Evolutionary conservation across 2,113 vertebrate genomes (phyloP).

Genomic region (Rhabdornis inornatus): DNA sequence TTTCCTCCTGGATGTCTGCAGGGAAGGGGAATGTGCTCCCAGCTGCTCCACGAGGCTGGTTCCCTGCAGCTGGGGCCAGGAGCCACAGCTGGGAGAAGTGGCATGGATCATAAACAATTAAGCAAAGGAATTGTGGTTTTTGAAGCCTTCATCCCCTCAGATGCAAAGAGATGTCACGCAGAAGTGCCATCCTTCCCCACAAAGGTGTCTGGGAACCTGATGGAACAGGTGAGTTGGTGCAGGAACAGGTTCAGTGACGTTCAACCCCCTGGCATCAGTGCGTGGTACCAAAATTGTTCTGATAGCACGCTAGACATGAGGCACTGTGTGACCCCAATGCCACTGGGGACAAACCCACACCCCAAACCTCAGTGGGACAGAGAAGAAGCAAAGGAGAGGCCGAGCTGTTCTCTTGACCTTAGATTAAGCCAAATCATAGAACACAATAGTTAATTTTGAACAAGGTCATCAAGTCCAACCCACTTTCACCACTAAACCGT

Average conservation of each 20-base stretch:
- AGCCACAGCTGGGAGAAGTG: neutral
- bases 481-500: neutral
- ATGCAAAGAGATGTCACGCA: neutral
- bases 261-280: neutral
- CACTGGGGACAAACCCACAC: neutral
- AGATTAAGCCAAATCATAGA: neutral
- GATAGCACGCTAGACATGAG: fast-evolving
- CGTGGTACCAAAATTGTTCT: neutral
- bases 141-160: neutral
- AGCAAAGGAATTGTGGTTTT: neutral
- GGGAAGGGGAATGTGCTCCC: neutral
- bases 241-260: fast-evolving
- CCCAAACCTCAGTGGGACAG: neutral
- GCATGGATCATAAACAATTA: neutral
- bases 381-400: neutral
- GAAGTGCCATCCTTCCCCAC: neutral
- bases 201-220: neutral
- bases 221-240: neutral
- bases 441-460: no score
- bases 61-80: neutral
- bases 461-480: neutral
- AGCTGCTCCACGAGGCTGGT: neutral
- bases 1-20: neutral
- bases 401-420: neutral
- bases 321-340: neutral